Percentiles rank a stretch among this genome's conserved stretches.
phyloP scores from a whole-genome alignment of 2,797 vertebrate genomes.

The Orestias chungarensis region DNA sequence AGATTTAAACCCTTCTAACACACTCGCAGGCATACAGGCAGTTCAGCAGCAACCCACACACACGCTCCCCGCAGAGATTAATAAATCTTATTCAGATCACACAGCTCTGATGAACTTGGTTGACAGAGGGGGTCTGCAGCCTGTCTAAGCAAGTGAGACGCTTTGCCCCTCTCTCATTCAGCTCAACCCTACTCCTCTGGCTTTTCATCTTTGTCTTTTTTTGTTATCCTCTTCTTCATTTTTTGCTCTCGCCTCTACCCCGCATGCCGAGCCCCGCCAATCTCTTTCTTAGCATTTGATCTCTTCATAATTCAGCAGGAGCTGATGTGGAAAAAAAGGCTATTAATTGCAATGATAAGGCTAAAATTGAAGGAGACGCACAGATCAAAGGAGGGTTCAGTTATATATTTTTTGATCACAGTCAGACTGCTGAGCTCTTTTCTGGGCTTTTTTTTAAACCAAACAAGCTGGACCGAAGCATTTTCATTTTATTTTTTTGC shows the following conservation, averaged over 20 bases:
- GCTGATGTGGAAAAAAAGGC: slow-evolving; percentile 30
- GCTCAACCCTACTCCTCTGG: slow-evolving; percentile 15
- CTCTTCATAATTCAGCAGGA: slow-evolving; percentile 46
- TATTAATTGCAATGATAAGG: slow-evolving; percentile 55
- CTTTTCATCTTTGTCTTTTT: slow-evolving; percentile 37
- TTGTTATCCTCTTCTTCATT: slow-evolving; percentile 12
- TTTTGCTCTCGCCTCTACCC: neutral
- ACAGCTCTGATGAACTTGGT: slow-evolving; percentile 50
- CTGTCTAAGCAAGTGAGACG: slow-evolving; percentile 38
- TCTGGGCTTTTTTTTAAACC: slow-evolving; percentile 45
- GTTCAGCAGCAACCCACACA: slow-evolving; percentile 27
- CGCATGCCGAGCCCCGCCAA: slow-evolving; percentile 1
- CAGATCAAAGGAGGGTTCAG: slow-evolving; percentile 48
- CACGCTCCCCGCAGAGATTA: slow-evolving; percentile 40
- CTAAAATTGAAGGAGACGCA: slow-evolving; percentile 37
- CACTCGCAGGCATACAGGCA: neutral
- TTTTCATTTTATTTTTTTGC: too few species aligned
- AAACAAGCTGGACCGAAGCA: slow-evolving; percentile 18
- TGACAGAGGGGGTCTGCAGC: slow-evolving; percentile 51
- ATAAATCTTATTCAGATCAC: slow-evolving; percentile 66
- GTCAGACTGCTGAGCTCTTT: slow-evolving; percentile 33
- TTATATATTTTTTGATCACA: slow-evolving; percentile 50
- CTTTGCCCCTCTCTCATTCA: slow-evolving; percentile 35
- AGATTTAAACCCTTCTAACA: slow-evolving; percentile 38
- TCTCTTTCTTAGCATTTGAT: slow-evolving; percentile 44